Evolutionary conservation across 2,113 vertebrate species (phyloP).

Genomic region (Pandion haliaetus): DNA sequence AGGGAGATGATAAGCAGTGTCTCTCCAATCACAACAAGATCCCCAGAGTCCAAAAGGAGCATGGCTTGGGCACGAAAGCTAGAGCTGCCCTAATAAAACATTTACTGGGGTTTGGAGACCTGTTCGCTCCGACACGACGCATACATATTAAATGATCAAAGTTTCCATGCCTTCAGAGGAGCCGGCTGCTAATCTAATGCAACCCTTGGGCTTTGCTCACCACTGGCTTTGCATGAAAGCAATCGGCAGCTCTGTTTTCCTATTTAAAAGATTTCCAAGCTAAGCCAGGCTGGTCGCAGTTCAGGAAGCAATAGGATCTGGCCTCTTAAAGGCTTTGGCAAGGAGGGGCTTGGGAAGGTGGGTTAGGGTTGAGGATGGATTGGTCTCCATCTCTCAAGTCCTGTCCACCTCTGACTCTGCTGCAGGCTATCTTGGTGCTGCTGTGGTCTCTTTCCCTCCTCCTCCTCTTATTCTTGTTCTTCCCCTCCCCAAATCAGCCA

Average conservation of each 20-base stretch:
- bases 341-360: background rate
- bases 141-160: background rate
- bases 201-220: slow-evolving; percentile 43
- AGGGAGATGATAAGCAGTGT: background rate
- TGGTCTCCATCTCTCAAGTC: background rate
- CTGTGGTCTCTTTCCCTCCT: background rate
- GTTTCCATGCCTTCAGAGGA: background rate
- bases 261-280: slow-evolving; percentile 19
- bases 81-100: slow-evolving; percentile 23
- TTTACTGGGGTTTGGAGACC: slow-evolving; percentile 14
- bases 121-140: background rate
- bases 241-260: background rate
- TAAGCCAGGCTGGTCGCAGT: background rate
- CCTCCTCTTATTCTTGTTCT: background rate
- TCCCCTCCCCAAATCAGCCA: background rate
- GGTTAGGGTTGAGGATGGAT: background rate
- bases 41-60: background rate
- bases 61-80: background rate
- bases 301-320: background rate
- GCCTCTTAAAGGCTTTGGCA: background rate
- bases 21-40: background rate
- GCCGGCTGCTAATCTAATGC: background rate
- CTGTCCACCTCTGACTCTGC: background rate
- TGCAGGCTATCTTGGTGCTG: background rate
- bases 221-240: slow-evolving; percentile 9